These are phyloP conservation scores for Leuciscus idus DNA, from an alignment of 2,113 vertebrate species.

Conservation along the genomic window DNA sequence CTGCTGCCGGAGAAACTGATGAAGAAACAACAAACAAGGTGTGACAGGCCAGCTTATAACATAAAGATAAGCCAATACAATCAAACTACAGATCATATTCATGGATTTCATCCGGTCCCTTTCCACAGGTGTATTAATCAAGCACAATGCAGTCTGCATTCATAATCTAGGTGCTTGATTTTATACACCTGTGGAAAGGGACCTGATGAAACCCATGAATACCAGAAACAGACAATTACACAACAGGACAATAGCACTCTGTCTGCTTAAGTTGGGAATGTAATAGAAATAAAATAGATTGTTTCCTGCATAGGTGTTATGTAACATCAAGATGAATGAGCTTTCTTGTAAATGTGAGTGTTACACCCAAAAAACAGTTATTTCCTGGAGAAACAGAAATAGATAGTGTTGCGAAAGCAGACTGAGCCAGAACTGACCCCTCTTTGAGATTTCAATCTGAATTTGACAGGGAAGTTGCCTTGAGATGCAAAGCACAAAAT, in stretches of 20 bases:
- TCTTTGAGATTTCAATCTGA: background rate
- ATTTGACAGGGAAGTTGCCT: constrained; percentile 20
- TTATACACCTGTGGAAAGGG: too few relatives aligned
- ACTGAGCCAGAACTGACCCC: background rate
- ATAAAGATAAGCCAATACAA: background rate
- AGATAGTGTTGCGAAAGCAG: background rate
- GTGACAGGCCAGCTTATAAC: background rate
- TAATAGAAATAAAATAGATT: background rate
- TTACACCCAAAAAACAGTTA: background rate
- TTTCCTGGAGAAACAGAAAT: constrained; percentile 17
- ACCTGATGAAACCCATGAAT: too few relatives aligned
- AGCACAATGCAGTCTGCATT: too few relatives aligned
- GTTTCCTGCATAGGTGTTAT: background rate
- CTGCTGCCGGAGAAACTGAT: constrained; percentile 92
- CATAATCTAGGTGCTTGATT: too few relatives aligned
- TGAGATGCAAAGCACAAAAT: background rate
- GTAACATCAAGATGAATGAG: constrained; percentile 1
- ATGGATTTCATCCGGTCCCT: too few relatives aligned
- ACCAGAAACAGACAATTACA: background rate
- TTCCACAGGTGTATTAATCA: too few relatives aligned
- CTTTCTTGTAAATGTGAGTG: background rate
- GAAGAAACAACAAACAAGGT: constrained; percentile 21
- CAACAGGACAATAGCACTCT: background rate
- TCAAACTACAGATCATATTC: background rate
- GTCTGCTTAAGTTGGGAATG: background rate